Percentiles rank a stretch among this genome's conserved stretches.
These are phyloP conservation scores for Coregonus ussuriensis DNA, from an alignment of 2,797 vertebrate species.

Conservation along the genomic window DNA sequence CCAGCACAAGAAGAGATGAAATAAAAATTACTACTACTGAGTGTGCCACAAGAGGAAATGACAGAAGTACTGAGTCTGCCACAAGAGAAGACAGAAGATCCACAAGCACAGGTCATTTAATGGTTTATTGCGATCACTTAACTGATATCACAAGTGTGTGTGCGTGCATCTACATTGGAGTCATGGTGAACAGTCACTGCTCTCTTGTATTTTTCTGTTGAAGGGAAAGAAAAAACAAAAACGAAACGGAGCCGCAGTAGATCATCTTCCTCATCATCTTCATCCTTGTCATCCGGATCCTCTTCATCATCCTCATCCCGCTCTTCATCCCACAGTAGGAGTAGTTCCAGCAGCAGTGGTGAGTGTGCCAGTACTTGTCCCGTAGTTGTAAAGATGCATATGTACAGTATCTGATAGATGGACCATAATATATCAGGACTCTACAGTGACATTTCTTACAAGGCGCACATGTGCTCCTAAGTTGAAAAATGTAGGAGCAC, in stretches of 20 bases:
- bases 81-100: neutral
- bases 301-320: constrained; percentile 66
- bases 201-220: constrained; percentile 25
- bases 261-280: constrained; percentile 79
- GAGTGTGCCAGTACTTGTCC: constrained; percentile 35
- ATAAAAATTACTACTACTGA: constrained; percentile 46
- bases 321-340: constrained; percentile 71
- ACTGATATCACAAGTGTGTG: neutral
- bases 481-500: too few relatives aligned
- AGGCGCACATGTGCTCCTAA: too few relatives aligned
- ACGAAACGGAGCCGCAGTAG: constrained; percentile 82
- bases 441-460: too few relatives aligned
- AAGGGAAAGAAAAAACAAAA: constrained; percentile 81
- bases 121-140: neutral
- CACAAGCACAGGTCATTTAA: neutral
- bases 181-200: neutral
- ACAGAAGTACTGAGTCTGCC: neutral
- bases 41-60: neutral
- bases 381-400: neutral
- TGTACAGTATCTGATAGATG: too few relatives aligned
- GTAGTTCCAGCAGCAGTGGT: constrained; percentile 80
- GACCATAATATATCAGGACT: too few relatives aligned
- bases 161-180: neutral
- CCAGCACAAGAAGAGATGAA: constrained; percentile 65
- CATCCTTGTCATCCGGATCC: constrained; percentile 33